A percentile compares a stretch with the other conserved stretches of the same genome.
phyloP scores from a whole-genome alignment of 2,113 vertebrate genomes.

The Varanus salvator region DNA sequence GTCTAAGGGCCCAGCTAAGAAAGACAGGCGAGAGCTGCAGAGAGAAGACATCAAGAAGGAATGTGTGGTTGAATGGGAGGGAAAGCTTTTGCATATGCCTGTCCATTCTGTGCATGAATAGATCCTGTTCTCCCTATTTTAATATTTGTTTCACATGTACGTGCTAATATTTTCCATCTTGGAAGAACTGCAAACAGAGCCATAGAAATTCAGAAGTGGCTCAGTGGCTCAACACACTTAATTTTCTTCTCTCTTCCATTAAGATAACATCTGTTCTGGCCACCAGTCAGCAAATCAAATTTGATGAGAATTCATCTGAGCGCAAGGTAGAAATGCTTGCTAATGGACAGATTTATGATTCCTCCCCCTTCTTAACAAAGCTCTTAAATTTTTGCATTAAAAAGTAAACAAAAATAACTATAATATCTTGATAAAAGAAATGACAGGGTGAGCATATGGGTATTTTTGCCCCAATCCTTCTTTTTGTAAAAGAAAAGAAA shows the following conservation, averaged over 20 bases:
- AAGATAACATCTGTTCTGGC: conserved; percentile 75
- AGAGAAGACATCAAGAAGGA: not conserved
- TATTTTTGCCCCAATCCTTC: not conserved
- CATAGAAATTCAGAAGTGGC: conserved; percentile 65
- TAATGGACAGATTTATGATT: conserved; percentile 67
- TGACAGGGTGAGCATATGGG: not conserved
- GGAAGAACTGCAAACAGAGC: conserved; percentile 46
- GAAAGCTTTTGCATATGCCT: not conserved
- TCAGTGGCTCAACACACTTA: conserved; percentile 65
- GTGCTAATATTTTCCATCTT: conserved; percentile 41
- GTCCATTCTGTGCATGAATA: not conserved
- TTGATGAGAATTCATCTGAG: conserved; percentile 70
- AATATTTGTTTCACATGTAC: conserved; percentile 26
- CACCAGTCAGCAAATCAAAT: conserved; percentile 77
- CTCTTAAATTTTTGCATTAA: conserved; percentile 55
- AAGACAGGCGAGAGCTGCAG: no score
- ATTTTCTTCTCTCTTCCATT: conserved; percentile 70
- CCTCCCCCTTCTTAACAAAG: conserved; percentile 46
- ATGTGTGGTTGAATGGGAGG: no score
- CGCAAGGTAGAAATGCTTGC: conserved; percentile 67
- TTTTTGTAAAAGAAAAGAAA: not conserved
- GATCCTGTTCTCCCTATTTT: not conserved
- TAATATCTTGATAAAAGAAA: conserved; percentile 20
- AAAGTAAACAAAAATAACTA: conserved; percentile 56
- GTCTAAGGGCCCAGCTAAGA: not conserved